phyloP scores from a whole-genome alignment of 2,888 invertebrate genomes.

The Nemotelus pantherinus region DNA sequence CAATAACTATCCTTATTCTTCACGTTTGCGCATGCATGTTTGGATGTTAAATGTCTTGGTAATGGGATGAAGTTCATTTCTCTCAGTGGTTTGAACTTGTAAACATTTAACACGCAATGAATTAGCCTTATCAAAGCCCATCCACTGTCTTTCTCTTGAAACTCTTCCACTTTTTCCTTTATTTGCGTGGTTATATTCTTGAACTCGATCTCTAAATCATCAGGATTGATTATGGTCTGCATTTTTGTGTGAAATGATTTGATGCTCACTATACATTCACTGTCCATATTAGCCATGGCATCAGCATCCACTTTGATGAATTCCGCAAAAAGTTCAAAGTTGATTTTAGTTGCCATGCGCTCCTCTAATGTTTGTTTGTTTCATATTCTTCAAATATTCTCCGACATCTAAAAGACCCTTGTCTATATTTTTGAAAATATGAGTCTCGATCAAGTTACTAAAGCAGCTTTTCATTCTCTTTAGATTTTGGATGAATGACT shows the following conservation, averaged over 20 bases:
- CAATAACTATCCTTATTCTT: not conserved
- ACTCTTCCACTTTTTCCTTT: conserved; percentile 7
- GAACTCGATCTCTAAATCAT: not conserved
- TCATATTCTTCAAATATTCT: not conserved
- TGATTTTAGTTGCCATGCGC: not conserved
- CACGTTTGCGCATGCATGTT: not conserved
- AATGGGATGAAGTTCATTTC: not conserved
- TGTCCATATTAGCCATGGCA: not conserved
- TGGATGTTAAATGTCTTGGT: not conserved
- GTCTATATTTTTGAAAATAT: not conserved
- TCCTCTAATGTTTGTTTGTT: not conserved
- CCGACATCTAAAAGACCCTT: not conserved
- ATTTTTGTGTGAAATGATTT: not conserved
- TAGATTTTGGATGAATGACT: not conserved
- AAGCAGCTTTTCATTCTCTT: too few species aligned
- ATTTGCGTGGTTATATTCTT: not conserved
- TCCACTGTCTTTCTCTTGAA: conserved; percentile 10
- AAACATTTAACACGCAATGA: not conserved
- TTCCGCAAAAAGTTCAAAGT: not conserved
- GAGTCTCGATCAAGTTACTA: too few species aligned
- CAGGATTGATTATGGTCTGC: not conserved
- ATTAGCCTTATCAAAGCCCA: not conserved
- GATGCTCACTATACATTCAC: not conserved
- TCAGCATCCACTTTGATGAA: not conserved
- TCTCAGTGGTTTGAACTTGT: not conserved